phyloP scores from a whole-genome alignment of 35 echinoderm and acorn worm genomes.

The Ptychodera flava region DNA sequence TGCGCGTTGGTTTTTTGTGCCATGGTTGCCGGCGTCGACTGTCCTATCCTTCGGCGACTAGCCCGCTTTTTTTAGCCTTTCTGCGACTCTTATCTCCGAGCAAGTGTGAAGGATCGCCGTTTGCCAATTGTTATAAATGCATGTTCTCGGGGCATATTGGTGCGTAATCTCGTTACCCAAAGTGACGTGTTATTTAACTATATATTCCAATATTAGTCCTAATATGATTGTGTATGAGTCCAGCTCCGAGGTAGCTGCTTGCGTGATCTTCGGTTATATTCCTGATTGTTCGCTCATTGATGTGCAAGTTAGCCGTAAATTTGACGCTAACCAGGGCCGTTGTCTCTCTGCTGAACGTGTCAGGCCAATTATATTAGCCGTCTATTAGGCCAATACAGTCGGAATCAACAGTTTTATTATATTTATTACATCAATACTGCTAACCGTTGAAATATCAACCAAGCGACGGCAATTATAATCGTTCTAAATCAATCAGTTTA shows the following conservation, averaged over 20 bases:
- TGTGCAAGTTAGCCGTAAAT: background rate
- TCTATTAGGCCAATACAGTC: background rate
- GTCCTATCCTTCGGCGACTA: no score
- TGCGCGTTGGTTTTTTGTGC: no score
- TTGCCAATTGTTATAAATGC: constrained; percentile 1
- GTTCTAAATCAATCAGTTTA: background rate
- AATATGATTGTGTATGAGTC: background rate
- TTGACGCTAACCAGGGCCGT: background rate
- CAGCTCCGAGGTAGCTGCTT: background rate
- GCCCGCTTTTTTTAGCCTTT: no score
- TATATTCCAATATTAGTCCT: background rate
- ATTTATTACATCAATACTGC: background rate
- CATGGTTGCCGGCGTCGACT: no score
- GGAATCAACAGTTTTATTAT: background rate
- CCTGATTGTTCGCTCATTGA: background rate
- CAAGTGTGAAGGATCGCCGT: background rate
- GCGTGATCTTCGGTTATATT: background rate
- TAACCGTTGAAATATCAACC: background rate
- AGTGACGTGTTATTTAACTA: background rate
- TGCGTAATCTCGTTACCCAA: background rate
- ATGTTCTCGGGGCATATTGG: background rate
- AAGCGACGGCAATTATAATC: background rate
- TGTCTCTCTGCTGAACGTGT: background rate
- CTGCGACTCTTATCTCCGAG: background rate
- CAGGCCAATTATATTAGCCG: background rate